Conservation (phyloP, 2,113 vertebrate genomes). For the Lanius collurio region DNA sequence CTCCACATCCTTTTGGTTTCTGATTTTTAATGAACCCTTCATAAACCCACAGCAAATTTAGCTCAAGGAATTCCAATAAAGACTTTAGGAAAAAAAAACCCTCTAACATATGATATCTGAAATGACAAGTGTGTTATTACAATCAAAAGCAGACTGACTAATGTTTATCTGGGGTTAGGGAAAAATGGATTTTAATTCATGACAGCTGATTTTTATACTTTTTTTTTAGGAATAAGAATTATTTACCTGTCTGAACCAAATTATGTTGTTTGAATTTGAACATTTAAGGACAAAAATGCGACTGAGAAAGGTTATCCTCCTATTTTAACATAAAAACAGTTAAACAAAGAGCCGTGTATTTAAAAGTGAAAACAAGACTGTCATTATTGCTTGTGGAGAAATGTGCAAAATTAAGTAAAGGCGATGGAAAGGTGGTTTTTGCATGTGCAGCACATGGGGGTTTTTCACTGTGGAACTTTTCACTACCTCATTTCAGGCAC, state of each 20-base stretch:
- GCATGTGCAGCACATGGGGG: not conserved
- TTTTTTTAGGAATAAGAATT: not conserved
- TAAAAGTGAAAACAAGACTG: not conserved
- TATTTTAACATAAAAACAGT: not conserved
- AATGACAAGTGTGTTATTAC: conserved; percentile 11
- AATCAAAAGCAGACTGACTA: conserved; percentile 28
- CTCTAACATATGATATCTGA: not conserved
- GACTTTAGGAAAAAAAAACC: not conserved
- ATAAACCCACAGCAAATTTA: not conserved
- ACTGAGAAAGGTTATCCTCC: not conserved
- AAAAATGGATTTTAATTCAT: conserved; percentile 39
- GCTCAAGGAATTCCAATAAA: conserved; percentile 40
- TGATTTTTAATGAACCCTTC: conserved; percentile 36
- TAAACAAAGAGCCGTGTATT: conserved; percentile 22
- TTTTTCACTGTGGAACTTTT: conserved; percentile 25
- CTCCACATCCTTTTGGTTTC: not conserved
- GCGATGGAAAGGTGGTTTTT: not conserved
- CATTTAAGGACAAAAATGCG: not conserved
- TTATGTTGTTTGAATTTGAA: not conserved
- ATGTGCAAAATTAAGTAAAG: not conserved
- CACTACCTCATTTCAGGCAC: conserved; percentile 31
- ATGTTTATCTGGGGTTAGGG: conserved; percentile 44
- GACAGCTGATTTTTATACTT: conserved; percentile 15
- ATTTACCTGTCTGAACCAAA: conserved; percentile 50
- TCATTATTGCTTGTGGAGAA: not conserved